Conservation (phyloP, 1,140 invertebrate genomes). For the Drosophila aff. region DNA sequence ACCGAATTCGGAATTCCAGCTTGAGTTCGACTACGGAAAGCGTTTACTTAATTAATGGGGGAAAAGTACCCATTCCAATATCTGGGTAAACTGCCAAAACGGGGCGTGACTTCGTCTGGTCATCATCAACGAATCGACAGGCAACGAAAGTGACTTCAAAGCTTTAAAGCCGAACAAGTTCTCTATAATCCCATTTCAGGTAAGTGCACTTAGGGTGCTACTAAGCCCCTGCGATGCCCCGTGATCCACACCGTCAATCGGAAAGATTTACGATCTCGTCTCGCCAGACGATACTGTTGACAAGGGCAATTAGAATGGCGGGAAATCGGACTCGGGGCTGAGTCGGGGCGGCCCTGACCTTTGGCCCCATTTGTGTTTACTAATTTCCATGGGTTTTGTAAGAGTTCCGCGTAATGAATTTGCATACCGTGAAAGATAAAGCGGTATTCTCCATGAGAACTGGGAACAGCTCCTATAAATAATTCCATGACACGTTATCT, state of each 20-base stretch:
- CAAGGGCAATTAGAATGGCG: constrained; percentile 58
- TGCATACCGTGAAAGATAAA: constrained; percentile 52
- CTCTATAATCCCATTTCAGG: constrained; percentile 13
- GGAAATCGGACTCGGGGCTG: constrained; percentile 4
- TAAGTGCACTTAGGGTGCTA: constrained; percentile 38
- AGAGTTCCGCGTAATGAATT: constrained; percentile 53
- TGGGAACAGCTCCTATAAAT: constrained; percentile 33
- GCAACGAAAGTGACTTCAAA: constrained; percentile 35
- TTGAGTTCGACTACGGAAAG: constrained; percentile 31
- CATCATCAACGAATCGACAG: constrained; percentile 16
- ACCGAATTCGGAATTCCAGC: constrained; percentile 42
- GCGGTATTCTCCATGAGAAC: constrained; percentile 22
- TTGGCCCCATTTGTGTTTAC: constrained; percentile 19
- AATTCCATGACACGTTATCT: constrained; percentile 39
- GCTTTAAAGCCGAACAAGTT: constrained; percentile 10
- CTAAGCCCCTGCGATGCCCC: constrained; percentile 7
- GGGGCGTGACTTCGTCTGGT: constrained; percentile 42
- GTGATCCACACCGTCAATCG: constrained; percentile 3
- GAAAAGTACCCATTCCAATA: constrained; percentile 63
- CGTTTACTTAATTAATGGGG: constrained; percentile 74
- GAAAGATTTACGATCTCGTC: constrained; percentile 43
- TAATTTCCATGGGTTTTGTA: constrained; percentile 45
- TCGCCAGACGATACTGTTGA: constrained; percentile 39
- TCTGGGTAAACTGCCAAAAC: constrained; percentile 51
- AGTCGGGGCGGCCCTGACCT: constrained; percentile 49